phyloP scores from a whole-genome alignment of 2,888 invertebrate genomes.

The Cryptosula pallasiana region DNA sequence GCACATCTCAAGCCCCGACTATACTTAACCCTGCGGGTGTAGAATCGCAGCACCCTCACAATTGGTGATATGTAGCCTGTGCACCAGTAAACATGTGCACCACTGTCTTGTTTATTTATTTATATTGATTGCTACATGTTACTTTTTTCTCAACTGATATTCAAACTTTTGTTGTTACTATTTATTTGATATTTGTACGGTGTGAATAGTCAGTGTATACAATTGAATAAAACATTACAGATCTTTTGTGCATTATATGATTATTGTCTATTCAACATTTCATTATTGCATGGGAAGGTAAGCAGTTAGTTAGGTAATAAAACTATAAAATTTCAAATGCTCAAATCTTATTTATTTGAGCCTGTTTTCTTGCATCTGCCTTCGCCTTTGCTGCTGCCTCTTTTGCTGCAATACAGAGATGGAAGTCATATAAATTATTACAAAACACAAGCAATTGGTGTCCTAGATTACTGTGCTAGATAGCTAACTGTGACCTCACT shows the following conservation, averaged over 20 bases:
- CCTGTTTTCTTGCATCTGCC: constrained; percentile 30
- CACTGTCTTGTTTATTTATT: not conserved
- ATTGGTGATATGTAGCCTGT: not conserved
- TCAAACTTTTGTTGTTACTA: not conserved
- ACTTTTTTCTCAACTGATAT: not conserved
- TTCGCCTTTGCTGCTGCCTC: constrained; percentile 30
- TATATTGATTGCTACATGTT: not conserved
- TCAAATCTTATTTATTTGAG: constrained; percentile 12
- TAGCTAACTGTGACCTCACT: no score
- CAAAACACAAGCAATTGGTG: no score
- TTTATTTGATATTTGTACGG: not conserved
- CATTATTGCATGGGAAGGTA: no score
- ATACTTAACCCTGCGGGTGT: constrained; percentile 1
- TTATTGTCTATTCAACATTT: no score
- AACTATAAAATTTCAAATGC: not conserved
- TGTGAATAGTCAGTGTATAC: no score
- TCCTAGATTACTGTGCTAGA: no score
- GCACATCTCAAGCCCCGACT: not conserved
- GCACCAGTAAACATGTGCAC: no score
- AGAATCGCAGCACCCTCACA: not conserved
- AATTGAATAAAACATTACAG: not conserved
- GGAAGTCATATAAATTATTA: no score
- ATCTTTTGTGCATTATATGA: not conserved
- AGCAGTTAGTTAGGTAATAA: not conserved
- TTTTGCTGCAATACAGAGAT: constrained; percentile 21